Percentiles rank a stretch among this genome's conserved stretches.
These are phyloP conservation scores for Agrilus mali DNA, from an alignment of 2,888 invertebrate species.

Conservation along the genomic window DNA sequence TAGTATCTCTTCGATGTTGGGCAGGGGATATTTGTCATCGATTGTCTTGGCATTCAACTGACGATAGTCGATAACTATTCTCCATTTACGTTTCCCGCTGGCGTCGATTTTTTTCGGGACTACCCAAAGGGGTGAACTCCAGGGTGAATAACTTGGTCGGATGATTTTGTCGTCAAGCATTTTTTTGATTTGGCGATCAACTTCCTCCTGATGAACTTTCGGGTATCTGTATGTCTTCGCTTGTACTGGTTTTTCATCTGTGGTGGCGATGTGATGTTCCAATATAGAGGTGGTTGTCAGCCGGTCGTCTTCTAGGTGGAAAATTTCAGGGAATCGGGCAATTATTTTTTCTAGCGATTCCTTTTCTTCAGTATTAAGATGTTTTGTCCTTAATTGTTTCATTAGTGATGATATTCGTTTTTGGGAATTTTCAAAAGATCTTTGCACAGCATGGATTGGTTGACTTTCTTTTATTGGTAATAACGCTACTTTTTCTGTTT, in stretches of 20 bases:
- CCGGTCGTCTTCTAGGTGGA: conserved; percentile 5
- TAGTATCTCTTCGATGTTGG: conserved; percentile 15
- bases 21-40: conserved; percentile 17
- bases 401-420: too few species aligned
- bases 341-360: conserved; percentile 8
- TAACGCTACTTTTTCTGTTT: too few species aligned
- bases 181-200: conserved; percentile 9
- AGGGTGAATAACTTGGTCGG: conserved; percentile 5
- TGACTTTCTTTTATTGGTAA: too few species aligned
- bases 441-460: too few species aligned
- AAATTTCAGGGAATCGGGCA: conserved; percentile 4
- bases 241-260: conserved; percentile 10
- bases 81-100: conserved; percentile 17
- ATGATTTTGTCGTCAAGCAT: conserved; percentile 11
- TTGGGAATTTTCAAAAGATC: too few species aligned
- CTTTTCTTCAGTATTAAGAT: conserved; percentile 14
- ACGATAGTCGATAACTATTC: conserved; percentile 26
- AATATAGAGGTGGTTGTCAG: conserved; percentile 3
- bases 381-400: conserved; percentile 6
- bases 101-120: conserved; percentile 14
- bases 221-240: conserved; percentile 13
- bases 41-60: conserved; percentile 23
- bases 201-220: conserved; percentile 10
- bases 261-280: conserved; percentile 10
- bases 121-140: conserved; percentile 3